A percentile compares a stretch with the other conserved stretches of the same genome.
These are phyloP conservation scores for Zosterops japonicus DNA, from an alignment of 2,113 vertebrate species.

Conservation along the genomic window DNA sequence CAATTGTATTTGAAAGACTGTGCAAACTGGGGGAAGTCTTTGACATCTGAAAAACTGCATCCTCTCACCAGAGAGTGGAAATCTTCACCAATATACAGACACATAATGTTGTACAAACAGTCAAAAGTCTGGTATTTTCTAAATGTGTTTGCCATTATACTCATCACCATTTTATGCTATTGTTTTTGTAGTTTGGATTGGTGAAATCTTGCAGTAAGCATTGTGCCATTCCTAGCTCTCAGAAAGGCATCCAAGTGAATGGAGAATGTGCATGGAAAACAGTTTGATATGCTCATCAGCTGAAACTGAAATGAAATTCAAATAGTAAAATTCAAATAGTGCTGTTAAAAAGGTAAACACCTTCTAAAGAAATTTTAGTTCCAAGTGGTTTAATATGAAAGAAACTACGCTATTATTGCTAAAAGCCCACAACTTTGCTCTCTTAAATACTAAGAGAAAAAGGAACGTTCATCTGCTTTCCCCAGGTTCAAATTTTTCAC, in stretches of 20 bases:
- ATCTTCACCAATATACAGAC: not conserved
- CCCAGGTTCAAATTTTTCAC: not conserved
- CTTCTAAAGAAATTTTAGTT: not conserved
- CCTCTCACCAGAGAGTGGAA: not conserved
- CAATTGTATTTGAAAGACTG: not conserved
- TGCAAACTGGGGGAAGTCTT: not conserved
- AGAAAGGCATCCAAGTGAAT: not conserved
- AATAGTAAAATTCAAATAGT: not conserved
- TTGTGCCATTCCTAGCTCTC: not conserved
- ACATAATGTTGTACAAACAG: not conserved
- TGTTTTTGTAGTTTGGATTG: not conserved
- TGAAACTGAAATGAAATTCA: not conserved
- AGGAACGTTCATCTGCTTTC: not conserved
- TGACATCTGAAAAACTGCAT: not conserved
- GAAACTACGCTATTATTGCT: not conserved
- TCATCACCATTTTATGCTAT: not conserved
- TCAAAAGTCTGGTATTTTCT: not conserved
- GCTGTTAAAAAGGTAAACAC: not conserved
- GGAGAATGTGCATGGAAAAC: not conserved
- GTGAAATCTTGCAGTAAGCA: not conserved
- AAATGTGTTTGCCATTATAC: not conserved
- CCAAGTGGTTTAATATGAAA: not conserved
- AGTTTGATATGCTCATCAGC: not conserved
- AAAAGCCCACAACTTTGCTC: not conserved
- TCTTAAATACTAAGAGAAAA: not conserved